These are phyloP conservation scores for Pangasius macronema DNA, from an alignment of 2,797 vertebrate genomes.

Conservation along the genomic window DNA sequence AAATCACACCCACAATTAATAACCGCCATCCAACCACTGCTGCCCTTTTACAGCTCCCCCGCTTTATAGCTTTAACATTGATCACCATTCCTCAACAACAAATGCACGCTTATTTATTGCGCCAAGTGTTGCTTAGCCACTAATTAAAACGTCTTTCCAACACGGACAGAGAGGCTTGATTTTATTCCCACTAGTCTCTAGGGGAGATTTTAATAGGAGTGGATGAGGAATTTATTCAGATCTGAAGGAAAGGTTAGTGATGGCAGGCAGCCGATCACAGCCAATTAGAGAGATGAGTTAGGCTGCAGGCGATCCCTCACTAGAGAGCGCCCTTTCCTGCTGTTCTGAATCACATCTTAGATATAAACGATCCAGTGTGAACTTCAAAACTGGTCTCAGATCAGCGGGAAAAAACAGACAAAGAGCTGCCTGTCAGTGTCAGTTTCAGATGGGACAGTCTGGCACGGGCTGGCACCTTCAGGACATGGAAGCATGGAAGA, in stretches of 20 bases:
- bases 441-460: constrained; percentile 6
- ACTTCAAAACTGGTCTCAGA: neutral
- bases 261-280: constrained; percentile 75
- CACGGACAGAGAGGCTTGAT: constrained; percentile 42
- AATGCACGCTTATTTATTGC: constrained; percentile 62
- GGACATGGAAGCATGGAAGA: neutral
- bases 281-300: constrained; percentile 65
- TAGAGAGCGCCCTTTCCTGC: constrained; percentile 21
- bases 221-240: constrained; percentile 73
- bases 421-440: constrained; percentile 22
- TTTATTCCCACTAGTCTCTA: constrained; percentile 65
- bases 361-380: neutral
- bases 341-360: neutral
- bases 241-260: constrained; percentile 75
- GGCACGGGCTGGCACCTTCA: neutral
- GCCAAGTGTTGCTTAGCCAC: constrained; percentile 62
- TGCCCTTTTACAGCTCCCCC: constrained; percentile 49
- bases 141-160: constrained; percentile 72
- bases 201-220: constrained; percentile 71
- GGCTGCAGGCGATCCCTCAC: constrained; percentile 19
- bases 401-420: neutral
- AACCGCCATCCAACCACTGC: constrained; percentile 38
- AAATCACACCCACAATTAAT: constrained; percentile 51
- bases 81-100: constrained; percentile 63
- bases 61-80: constrained; percentile 59